Conservation (phyloP, 2,888 invertebrate species). For the Drosophila acutilabella region DNA sequence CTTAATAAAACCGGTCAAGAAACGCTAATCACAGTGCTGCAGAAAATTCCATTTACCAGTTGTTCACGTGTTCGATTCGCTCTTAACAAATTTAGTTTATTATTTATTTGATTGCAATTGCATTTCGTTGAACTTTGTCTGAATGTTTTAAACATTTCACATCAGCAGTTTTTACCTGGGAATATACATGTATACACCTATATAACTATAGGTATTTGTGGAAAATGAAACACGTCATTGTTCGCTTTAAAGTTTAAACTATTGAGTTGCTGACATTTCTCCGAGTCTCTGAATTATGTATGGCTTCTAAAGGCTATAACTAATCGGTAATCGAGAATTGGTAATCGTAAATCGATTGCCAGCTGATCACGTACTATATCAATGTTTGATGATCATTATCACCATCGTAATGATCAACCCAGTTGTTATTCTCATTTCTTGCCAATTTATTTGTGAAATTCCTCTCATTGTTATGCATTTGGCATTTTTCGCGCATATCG, state of each 20-base stretch:
- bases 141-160: slow-evolving; percentile 34
- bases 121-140: slow-evolving; percentile 64
- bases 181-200: slow-evolving; percentile 1
- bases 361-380: slow-evolving; percentile 26
- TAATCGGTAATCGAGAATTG: slow-evolving; percentile 23
- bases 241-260: slow-evolving; percentile 29
- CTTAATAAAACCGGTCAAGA: slow-evolving; percentile 61
- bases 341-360: slow-evolving; percentile 18
- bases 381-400: slow-evolving; percentile 19
- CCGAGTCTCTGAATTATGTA: slow-evolving; percentile 33
- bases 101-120: slow-evolving; percentile 21
- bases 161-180: slow-evolving; percentile 53
- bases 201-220: slow-evolving; percentile 4
- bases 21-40: slow-evolving; percentile 35
- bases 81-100: slow-evolving; percentile 18
- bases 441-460: slow-evolving; percentile 61
- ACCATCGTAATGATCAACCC: slow-evolving; percentile 22
- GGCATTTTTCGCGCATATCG: slow-evolving; percentile 59
- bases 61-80: slow-evolving; percentile 51
- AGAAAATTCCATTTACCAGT: slow-evolving; percentile 48
- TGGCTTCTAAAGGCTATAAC: slow-evolving; percentile 12
- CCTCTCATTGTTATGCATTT: slow-evolving; percentile 61
- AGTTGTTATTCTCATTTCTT: slow-evolving; percentile 41
- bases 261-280: slow-evolving; percentile 51
- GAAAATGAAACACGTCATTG: slow-evolving; percentile 56